phyloP scores from a whole-genome alignment of 2,113 vertebrate genomes.

The Illadopsis cleaveri region DNA sequence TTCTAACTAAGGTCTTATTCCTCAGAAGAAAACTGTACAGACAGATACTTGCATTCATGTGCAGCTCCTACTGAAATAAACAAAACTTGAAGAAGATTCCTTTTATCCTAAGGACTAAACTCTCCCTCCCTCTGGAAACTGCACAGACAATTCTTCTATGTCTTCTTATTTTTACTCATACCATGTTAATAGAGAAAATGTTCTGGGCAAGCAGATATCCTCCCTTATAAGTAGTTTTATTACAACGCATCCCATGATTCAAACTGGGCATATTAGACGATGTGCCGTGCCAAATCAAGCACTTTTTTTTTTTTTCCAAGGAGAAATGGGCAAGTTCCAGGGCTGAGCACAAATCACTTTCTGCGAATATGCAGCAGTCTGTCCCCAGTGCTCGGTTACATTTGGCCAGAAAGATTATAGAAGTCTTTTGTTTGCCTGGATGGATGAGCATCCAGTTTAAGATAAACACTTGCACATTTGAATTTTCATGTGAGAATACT shows the following conservation, averaged over 20 bases:
- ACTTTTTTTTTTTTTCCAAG: neutral
- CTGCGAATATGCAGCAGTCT: neutral
- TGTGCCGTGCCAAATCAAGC: neutral
- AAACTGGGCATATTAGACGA: neutral
- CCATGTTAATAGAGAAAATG: neutral
- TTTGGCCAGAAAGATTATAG: constrained; percentile 23
- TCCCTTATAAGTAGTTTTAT: neutral
- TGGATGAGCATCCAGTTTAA: neutral
- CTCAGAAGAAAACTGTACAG: neutral
- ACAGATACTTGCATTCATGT: neutral
- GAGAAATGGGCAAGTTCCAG: neutral
- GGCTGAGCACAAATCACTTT: constrained; percentile 8
- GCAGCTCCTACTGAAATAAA: constrained; percentile 18
- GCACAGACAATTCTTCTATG: neutral
- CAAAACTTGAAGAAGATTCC: neutral
- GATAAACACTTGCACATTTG: constrained; percentile 12
- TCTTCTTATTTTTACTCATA: neutral
- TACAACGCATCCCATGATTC: neutral
- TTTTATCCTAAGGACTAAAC: neutral
- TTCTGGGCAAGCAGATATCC: neutral
- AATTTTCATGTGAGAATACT: neutral
- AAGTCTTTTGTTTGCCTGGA: neutral
- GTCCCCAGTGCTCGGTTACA: neutral
- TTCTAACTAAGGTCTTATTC: neutral
- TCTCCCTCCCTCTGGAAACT: neutral